Evolutionary conservation across 2,113 vertebrate genomes (phyloP).

Genomic region (Petroica traversi): DNA sequence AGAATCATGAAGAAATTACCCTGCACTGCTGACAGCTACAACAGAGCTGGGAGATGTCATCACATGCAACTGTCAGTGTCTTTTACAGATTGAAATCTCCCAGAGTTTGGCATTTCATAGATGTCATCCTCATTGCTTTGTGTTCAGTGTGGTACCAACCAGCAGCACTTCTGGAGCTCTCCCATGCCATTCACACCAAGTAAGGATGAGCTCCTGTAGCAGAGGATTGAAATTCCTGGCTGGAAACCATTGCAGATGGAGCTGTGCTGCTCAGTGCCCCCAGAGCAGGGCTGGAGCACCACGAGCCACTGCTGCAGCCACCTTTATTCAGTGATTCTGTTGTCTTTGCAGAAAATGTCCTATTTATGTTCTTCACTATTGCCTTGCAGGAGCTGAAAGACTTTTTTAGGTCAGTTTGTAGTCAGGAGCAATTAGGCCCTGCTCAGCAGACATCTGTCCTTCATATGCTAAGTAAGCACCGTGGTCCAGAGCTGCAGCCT

Average conservation of each 20-base stretch:
- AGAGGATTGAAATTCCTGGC: neutral
- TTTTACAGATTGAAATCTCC: neutral
- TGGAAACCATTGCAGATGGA: neutral
- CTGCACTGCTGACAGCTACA: neutral
- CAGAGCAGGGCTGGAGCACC: neutral
- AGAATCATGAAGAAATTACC: neutral
- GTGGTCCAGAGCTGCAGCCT: neutral
- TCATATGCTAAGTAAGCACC: constrained; percentile 56
- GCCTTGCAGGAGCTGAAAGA: constrained; percentile 36
- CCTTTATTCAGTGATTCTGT: neutral
- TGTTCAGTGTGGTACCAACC: neutral
- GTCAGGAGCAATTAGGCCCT: constrained; percentile 33
- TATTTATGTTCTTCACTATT: constrained; percentile 13
- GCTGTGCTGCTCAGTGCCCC: neutral
- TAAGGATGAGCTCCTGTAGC: neutral
- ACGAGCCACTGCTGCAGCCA: neutral
- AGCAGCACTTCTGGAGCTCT: neutral
- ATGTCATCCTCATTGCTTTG: neutral
- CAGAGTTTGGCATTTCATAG: neutral
- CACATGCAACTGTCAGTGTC: neutral
- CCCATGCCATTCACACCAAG: neutral
- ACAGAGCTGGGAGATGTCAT: neutral
- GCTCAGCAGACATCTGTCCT: constrained; percentile 50
- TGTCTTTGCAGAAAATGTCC: constrained; percentile 19
- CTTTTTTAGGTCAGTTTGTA: constrained; percentile 60